Base-by-base conservation (phyloP, 2,797 vertebrate species). In the Pseudochirops corinnae region DNA sequence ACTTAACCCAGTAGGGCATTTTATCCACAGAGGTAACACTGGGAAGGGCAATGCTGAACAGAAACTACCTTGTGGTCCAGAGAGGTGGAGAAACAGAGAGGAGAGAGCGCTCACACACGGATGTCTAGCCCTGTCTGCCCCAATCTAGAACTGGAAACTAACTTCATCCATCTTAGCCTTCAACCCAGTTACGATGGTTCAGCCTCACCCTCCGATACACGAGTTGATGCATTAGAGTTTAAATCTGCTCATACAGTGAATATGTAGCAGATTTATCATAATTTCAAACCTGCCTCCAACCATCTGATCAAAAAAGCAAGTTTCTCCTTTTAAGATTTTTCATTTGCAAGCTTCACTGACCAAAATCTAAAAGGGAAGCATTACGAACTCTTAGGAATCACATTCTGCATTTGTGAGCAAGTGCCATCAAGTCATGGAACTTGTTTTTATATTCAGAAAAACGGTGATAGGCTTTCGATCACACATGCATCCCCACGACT, bases 231-330 rank as follows among this genome's bases (percentile, higher is more conserved):
- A 0, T 93, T 90, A 46, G 3, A 91, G 14, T 0, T 90, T 52
- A 56, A 93, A 90, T 39, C 90, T 93, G 94, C 94, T 97, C 95
- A 10, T 26, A 93, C 52, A 14, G 56, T 16, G 93, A 91, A 39
- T 39, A 57, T 31, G 97, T 33, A 92, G 93, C 96, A 97, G 93
- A 97, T 95, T 90, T 94, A 96, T 91, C 96, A 93, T 94, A 91
- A 93, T 97, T 94, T 93, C 93, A 93, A 96, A 95, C 60, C 95
- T 95, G 95, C 90, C 96, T 97, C 92, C 92, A 95, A 96, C 93
- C 53, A 50, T 90, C 97, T 94, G 97, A 97, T 97, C 96, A 97
- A 97, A 98, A 53, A 94, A 95, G 94, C n/a, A 90, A 90, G 90
- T 90, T 93, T 94, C 94, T 94, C 93, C 95, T 92, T 94, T 97